Evolutionary conservation across 2,797 vertebrate genomes (phyloP).

Genomic region (Acanthiza pusilla): DNA sequence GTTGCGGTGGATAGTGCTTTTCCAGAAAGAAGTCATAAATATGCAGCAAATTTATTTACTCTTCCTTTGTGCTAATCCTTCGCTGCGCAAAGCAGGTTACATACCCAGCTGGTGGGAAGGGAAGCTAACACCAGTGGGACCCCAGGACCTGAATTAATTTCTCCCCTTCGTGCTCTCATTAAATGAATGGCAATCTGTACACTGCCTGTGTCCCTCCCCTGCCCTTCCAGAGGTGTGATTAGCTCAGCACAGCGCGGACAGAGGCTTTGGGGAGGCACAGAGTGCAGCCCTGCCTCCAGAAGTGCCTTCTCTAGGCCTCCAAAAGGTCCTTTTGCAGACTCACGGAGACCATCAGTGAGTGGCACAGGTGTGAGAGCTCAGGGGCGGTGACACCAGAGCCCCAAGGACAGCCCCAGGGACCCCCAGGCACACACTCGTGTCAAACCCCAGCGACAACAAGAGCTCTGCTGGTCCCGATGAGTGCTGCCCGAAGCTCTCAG

Average conservation of each 20-base stretch:
- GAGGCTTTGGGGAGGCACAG: background rate
- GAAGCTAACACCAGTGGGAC: background rate
- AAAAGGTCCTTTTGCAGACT: background rate
- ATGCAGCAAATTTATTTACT: background rate
- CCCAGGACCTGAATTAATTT: background rate
- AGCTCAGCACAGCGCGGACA: background rate
- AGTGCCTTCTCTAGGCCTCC: background rate
- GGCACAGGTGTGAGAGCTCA: background rate
- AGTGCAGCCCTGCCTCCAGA: background rate
- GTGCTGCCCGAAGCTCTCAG: background rate
- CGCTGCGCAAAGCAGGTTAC: background rate
- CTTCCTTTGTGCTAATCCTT: background rate
- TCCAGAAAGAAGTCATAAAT: constrained; percentile 12
- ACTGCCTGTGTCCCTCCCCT: background rate
- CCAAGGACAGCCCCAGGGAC: too few species aligned
- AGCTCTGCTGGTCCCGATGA: accelerated
- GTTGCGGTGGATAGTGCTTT: background rate
- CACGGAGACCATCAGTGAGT: background rate
- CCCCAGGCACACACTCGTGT: background rate
- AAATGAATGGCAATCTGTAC: background rate
- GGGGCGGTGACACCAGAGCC: background rate
- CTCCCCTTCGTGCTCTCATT: background rate
- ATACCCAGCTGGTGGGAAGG: background rate
- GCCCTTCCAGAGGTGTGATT: background rate
- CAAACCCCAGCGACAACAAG: background rate